Evolutionary conservation across 1,140 invertebrate species (phyloP), one percentile per base, ranked within the genome.

Genomic region (Pemphigus obesinymphae): DNA sequence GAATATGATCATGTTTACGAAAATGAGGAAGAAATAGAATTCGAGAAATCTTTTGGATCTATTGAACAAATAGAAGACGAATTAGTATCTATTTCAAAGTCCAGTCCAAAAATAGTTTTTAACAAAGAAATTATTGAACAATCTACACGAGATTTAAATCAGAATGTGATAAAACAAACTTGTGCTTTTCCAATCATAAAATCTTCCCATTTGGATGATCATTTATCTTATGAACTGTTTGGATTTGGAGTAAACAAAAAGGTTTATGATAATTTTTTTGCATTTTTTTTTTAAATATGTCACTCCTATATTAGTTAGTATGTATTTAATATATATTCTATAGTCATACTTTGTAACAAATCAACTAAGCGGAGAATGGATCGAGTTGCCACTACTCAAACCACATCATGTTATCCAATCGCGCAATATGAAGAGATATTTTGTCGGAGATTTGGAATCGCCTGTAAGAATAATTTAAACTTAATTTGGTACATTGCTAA

Each of bases 401-500:
- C 92, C 93, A 1, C 88, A 87, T 91, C 94, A 83, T 43, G 37
- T 80, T 20, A 87, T 89, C 37, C 88, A 90, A 15, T 90, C 92
- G 2, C 87, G 92, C 43, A 88, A 90, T 83, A 92, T 91, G 40
- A 89, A 90, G 63, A 90, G 90, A 75, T 89, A 88, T 75, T 92
- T 93, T 84, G 93, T 92, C 3, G 93, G 93, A 31, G 89, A 93
- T 85, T 87, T 94, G 76, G 89, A 92, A 58, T 88, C 89, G 15
- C 88, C 90, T 85, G 90, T 92, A 86, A 84, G 26, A 48, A 40
- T 10, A 61, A 63, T n/a, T n/a, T n/a, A n/a, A n/a, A n/a, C n/a
- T n/a, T n/a, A n/a, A n/a, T n/a, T n/a, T n/a, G n/a, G n/a, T n/a
- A n/a, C n/a, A n/a, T n/a, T n/a, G n/a, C n/a, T n/a, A n/a, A n/a